phyloP scores from a whole-genome alignment of 2,113 vertebrate species.

The Passerina amoena region DNA sequence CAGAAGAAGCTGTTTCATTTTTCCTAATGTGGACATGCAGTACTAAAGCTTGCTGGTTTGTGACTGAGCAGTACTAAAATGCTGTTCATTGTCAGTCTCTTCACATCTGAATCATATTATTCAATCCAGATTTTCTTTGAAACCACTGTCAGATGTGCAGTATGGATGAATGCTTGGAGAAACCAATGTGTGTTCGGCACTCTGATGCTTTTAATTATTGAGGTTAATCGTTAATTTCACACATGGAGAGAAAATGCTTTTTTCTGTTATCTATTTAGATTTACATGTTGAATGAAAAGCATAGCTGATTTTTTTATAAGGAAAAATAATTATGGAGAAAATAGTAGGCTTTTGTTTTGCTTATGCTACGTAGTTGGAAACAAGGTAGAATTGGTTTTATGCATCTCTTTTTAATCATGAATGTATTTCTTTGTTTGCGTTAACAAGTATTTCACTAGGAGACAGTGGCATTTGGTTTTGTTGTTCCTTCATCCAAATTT shows the following conservation, averaged over 20 bases:
- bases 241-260: background rate
- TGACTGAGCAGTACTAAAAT: slow-evolving; percentile 54
- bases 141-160: slow-evolving; percentile 46
- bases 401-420: background rate
- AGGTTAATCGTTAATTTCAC: slow-evolving; percentile 28
- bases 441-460: background rate
- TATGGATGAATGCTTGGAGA: slow-evolving; percentile 38
- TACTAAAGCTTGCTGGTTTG: slow-evolving; percentile 48
- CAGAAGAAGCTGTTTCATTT: slow-evolving; percentile 48
- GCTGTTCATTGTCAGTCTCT: slow-evolving; percentile 60
- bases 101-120: slow-evolving; percentile 68
- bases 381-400: background rate
- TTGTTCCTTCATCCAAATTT: background rate
- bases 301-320: background rate
- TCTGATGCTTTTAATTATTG: slow-evolving; percentile 29
- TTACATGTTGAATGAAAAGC: background rate
- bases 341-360: background rate
- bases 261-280: slow-evolving; percentile 15
- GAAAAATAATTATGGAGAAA: background rate
- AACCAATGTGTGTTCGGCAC: slow-evolving; percentile 2
- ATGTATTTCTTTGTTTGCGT: background rate
- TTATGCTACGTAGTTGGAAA: background rate
- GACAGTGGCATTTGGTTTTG: background rate
- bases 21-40: slow-evolving; percentile 48
- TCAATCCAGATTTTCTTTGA: slow-evolving; percentile 70